Evolutionary conservation across 2,113 vertebrate genomes (phyloP).

Genomic region (Callaeas wilsoni): DNA sequence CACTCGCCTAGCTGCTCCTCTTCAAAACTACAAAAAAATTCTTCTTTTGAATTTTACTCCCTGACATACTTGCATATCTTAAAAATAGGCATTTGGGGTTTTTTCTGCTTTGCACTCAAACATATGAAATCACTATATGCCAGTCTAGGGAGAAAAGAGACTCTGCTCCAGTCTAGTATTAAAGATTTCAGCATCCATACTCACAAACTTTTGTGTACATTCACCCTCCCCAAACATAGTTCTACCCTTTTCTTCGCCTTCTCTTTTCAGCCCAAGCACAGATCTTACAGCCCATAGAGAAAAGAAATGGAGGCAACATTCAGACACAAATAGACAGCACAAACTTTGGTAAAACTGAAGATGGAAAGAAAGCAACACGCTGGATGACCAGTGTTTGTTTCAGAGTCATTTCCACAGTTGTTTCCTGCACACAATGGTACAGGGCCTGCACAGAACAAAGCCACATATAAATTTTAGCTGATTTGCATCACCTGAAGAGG

Average conservation of each 20-base stretch:
- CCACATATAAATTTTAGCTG: background rate
- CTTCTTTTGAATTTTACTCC: background rate
- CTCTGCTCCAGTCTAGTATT: background rate
- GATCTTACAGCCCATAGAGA: background rate
- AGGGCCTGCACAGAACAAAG: background rate
- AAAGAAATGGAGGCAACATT: background rate
- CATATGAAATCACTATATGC: background rate
- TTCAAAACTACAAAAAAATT: background rate
- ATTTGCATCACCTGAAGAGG: background rate
- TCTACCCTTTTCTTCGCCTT: background rate
- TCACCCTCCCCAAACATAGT: background rate
- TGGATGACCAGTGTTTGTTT: background rate
- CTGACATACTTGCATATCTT: background rate
- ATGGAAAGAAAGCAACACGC: background rate
- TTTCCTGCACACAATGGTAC: background rate
- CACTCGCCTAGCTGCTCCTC: rapidly evolving
- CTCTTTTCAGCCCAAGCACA: background rate
- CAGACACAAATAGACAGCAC: background rate
- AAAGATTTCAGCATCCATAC: background rate
- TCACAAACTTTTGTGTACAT: rapidly evolving
- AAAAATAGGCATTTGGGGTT: background rate
- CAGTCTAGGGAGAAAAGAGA: background rate
- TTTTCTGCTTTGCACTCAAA: background rate
- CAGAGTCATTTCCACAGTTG: background rate
- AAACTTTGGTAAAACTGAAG: background rate